Base-by-base conservation (phyloP, 2,113 vertebrate genomes). In the Podiceps cristatus region DNA sequence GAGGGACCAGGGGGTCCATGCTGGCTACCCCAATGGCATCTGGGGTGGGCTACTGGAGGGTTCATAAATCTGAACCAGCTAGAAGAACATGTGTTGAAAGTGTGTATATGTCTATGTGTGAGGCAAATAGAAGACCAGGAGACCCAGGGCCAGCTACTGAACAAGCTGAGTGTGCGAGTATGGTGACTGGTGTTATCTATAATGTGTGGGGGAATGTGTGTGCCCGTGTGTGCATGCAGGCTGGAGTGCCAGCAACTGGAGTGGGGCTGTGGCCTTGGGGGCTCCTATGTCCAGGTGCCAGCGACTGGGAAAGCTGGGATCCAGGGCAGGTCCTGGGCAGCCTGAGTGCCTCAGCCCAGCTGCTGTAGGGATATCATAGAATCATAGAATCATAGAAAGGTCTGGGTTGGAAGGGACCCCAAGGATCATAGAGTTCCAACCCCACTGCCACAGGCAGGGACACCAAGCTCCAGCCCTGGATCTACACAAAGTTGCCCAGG, bases 81-180 rank as follows among this genome's bases (percentile, higher is more conserved):
- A n/a, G 25, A 10, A 42, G 10, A 58, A 5, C 23, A 16, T 24
- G 23, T 23, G 17, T 44, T 44, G 16, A 15, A 10, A 8, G 4
- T 53, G 22, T n/a, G 7, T 9, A 13, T 37, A 6, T 31, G 14
- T 45, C 18, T 42, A 0, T 10, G 15, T 2, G 2, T 42, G 50
- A 68, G 59, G 55, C 50, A 82, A 13, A 19, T 28, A 31, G 8
- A 17, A 24, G 19, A 59, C 31, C 18, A 59, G 6, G 27, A 37
- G 8, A 3, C 29, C 24, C 35, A 66, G 40, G 31, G 29, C 10
- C 29, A 81, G 49, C 12, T 77, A 44, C 18, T 16, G 63, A 88
- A n/a, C 33, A 59, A 35, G 12, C 11, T 27, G 33, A 37, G 58
- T 12, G 10, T 77, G 29, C 33, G 44, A 40, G 20, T 27, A 24